phyloP scores from a whole-genome alignment of 2,113 vertebrate species.

The Gallinago paraguaiae region DNA sequence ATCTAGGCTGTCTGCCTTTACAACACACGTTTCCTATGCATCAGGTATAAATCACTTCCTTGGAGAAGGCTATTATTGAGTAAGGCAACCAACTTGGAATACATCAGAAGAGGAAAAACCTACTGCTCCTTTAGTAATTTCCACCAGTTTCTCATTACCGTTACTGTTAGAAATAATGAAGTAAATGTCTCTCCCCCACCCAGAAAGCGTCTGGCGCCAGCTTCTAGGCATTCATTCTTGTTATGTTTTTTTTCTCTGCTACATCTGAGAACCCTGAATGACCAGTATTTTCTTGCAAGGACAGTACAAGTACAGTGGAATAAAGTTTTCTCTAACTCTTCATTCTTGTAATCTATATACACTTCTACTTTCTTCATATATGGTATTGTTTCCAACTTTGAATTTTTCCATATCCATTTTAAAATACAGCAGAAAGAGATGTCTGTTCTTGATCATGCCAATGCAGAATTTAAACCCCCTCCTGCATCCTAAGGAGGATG shows the following conservation, averaged over 20 bases:
- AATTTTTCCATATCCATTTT: background rate
- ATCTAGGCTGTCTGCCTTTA: background rate
- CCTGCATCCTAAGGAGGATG: background rate
- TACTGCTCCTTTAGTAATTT: background rate
- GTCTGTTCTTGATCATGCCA: background rate
- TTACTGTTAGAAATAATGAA: constrained; percentile 7
- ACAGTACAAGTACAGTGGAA: background rate
- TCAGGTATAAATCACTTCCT: background rate
- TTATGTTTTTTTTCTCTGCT: background rate
- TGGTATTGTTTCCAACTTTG: background rate
- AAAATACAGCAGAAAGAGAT: background rate
- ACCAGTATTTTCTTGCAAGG: background rate
- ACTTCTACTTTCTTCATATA: background rate
- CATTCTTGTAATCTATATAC: background rate
- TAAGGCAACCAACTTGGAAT: background rate
- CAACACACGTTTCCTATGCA: background rate
- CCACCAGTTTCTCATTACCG: background rate
- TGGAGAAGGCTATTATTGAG: background rate
- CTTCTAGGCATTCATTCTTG: background rate
- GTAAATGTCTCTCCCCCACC: background rate
- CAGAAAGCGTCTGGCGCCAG: background rate
- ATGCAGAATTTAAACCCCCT: background rate
- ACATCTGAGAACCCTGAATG: background rate
- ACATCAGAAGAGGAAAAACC: background rate
- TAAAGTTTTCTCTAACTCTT: background rate